Percentiles rank a stretch among this genome's conserved stretches.
phyloP scores from a whole-genome alignment of 2,113 vertebrate species.

The Calyptommatus sinebrachiatus region DNA sequence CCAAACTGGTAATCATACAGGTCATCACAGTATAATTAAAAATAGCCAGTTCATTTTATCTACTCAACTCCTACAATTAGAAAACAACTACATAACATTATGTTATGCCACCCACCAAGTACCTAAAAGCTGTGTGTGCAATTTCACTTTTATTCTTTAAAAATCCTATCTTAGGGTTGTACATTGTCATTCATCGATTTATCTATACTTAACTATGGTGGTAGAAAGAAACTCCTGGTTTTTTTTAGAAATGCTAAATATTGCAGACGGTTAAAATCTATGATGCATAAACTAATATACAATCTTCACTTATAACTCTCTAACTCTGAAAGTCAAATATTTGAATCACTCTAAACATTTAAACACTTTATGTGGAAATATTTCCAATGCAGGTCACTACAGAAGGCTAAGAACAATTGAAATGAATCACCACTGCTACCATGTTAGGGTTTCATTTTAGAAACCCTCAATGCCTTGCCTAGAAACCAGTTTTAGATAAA shows the following conservation, averaged over 20 bases:
- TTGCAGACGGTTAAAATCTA: not conserved
- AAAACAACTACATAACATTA: not conserved
- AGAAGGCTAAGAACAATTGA: too few species aligned
- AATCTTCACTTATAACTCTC: not conserved
- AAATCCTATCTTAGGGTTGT: constrained; percentile 2
- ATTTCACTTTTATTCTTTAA: not conserved
- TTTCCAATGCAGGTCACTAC: too few species aligned
- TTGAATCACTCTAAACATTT: not conserved
- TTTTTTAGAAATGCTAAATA: too few species aligned
- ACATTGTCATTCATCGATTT: not conserved
- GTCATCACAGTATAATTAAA: constrained; percentile 4
- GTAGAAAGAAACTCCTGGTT: too few species aligned
- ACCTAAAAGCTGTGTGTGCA: constrained; percentile 13
- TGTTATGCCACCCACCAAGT: constrained; percentile 1
- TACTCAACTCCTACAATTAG: not conserved
- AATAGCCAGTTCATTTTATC: not conserved
- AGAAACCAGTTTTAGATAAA: not conserved
- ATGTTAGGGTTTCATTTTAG: not conserved
- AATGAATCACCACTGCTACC: not conserved
- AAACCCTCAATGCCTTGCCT: not conserved
- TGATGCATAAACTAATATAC: not conserved
- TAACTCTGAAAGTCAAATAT: not conserved
- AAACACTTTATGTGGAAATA: not conserved
- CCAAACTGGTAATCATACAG: constrained; percentile 52
- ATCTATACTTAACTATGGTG: not conserved